Percentiles rank a stretch among this genome's conserved stretches.
These are phyloP conservation scores for Aphelinus atriplicis DNA, from an alignment of 1,140 invertebrate genomes.

Conservation along the genomic window DNA sequence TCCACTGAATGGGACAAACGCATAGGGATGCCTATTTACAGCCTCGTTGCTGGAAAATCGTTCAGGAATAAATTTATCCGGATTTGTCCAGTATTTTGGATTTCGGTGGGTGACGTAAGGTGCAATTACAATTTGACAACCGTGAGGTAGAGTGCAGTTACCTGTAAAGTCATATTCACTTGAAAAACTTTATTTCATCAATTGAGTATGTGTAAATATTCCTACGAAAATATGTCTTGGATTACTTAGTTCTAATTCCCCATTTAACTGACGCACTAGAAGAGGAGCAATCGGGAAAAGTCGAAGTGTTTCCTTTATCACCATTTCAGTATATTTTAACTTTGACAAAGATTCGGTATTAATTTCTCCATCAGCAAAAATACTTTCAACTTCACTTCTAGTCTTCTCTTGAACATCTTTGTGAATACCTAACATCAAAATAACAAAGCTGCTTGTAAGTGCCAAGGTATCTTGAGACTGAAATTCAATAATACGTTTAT, in stretches of 20 bases:
- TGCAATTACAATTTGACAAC: constrained; percentile 30
- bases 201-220: neutral
- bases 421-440: constrained; percentile 38
- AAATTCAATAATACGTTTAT: neutral
- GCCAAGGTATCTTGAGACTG: constrained; percentile 39
- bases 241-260: constrained; percentile 32
- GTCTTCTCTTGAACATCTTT: constrained; percentile 35
- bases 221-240: neutral
- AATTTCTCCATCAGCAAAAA: neutral
- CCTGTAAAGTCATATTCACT: constrained; percentile 6
- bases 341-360: constrained; percentile 20
- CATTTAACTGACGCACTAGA: constrained; percentile 13
- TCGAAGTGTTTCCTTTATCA: constrained; percentile 44
- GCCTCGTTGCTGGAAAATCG: constrained; percentile 66
- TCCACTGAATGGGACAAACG: constrained; percentile 68
- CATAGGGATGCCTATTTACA: constrained; percentile 50
- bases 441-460: constrained; percentile 25
- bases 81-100: constrained; percentile 65
- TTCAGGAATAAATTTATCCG: constrained; percentile 70
- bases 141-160: constrained; percentile 20
- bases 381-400: constrained; percentile 23
- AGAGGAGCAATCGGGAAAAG: constrained; percentile 37
- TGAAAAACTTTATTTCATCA: neutral
- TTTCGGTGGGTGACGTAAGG: constrained; percentile 60
- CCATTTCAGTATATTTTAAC: constrained; percentile 40